Percentiles rank a stretch among this genome's conserved stretches.
Evolutionary conservation across 2,888 invertebrate species (phyloP).

Genomic region (Dryocosmus kuriphilus): DNA sequence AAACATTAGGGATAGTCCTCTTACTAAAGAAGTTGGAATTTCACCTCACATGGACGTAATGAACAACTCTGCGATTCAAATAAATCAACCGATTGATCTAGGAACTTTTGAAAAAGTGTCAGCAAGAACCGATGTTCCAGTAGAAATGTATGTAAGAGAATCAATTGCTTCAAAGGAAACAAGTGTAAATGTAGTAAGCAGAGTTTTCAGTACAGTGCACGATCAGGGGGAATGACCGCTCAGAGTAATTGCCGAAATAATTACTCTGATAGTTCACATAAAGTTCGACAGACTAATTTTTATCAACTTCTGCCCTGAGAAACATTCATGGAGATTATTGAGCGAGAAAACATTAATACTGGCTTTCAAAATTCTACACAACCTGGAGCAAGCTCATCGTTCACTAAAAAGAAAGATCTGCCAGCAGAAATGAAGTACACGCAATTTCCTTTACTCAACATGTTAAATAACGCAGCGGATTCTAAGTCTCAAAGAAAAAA

Average conservation of each 20-base stretch:
- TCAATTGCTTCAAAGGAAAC: too few relatives aligned
- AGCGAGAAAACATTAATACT: background rate
- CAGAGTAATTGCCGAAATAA: slow-evolving; percentile 2
- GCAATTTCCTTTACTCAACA: background rate
- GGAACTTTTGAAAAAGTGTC: background rate
- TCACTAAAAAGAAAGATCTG: background rate
- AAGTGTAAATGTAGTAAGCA: too few relatives aligned
- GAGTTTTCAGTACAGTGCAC: too few relatives aligned
- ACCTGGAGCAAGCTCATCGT: background rate
- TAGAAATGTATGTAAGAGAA: too few relatives aligned
- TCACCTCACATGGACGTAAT: too few relatives aligned
- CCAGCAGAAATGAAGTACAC: too few relatives aligned
- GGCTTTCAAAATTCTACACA: background rate
- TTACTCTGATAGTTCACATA: slow-evolving; percentile 5
- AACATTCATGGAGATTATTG: background rate
- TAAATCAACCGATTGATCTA: too few relatives aligned
- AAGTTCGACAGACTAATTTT: slow-evolving; percentile 1
- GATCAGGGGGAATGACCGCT: too few relatives aligned
- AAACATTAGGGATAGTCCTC: too few relatives aligned
- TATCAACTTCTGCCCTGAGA: background rate
- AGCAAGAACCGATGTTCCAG: background rate
- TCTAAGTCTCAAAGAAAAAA: slow-evolving; percentile 8
- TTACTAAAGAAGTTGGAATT: background rate
- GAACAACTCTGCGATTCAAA: too few relatives aligned
- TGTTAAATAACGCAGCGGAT: background rate